These are phyloP conservation scores for Anguilla japonica DNA, from an alignment of 2,113 vertebrate species.

Conservation along the genomic window DNA sequence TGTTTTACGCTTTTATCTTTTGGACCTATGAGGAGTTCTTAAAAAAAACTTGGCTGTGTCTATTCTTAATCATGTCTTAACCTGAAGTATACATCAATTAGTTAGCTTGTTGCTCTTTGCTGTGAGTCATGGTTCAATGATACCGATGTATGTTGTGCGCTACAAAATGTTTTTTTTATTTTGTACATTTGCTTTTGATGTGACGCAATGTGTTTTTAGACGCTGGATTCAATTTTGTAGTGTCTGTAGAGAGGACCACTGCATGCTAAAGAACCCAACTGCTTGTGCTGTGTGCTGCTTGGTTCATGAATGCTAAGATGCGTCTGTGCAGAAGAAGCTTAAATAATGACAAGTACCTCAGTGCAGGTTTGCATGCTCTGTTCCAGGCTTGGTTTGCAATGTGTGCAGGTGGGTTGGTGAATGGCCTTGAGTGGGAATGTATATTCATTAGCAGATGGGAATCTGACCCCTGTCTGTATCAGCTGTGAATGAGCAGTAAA, in stretches of 20 bases:
- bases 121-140: too few species aligned
- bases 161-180: too few species aligned
- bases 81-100: too few species aligned
- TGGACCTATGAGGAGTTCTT: too few species aligned
- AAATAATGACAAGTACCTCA: not conserved
- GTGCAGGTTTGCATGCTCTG: not conserved
- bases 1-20: too few species aligned
- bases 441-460: not conserved
- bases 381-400: not conserved
- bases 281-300: not conserved
- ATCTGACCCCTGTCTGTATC: not conserved
- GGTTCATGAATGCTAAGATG: not conserved
- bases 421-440: not conserved
- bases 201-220: not conserved
- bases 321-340: not conserved
- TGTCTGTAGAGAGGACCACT: not conserved
- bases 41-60: too few species aligned
- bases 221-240: not conserved
- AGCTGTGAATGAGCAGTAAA: not conserved
- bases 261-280: too few species aligned
- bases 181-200: not conserved
- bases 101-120: too few species aligned
- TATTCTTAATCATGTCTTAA: too few species aligned
- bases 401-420: not conserved
- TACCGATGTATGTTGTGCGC: too few species aligned